Evolutionary conservation across 2,113 vertebrate species (phyloP).

Genomic region (Engystomops pustulosus): DNA sequence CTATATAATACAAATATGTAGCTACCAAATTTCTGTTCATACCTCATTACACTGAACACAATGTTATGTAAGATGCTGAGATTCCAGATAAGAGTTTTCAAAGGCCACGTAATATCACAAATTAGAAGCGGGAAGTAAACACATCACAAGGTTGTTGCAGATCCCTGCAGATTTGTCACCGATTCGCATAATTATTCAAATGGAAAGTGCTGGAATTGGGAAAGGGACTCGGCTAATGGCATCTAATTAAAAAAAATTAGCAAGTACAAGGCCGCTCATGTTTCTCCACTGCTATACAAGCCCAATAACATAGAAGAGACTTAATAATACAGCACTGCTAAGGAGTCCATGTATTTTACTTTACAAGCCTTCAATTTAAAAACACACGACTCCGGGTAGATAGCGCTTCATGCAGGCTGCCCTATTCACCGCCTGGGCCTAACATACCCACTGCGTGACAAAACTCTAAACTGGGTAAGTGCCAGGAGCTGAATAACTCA

Average conservation of each 20-base stretch:
- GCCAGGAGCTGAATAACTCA: background rate
- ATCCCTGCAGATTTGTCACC: slow-evolving; percentile 34
- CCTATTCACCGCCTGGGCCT: background rate
- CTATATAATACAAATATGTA: too few relatives aligned
- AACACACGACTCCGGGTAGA: background rate
- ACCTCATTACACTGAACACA: background rate
- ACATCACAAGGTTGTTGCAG: slow-evolving; percentile 29
- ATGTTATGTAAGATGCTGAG: background rate
- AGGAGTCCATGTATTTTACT: slow-evolving; percentile 1
- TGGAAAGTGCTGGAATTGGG: slow-evolving; percentile 33
- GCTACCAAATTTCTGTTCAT: background rate
- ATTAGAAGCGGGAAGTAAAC: slow-evolving; percentile 34
- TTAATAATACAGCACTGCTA: slow-evolving; percentile 28
- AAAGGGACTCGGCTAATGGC: slow-evolving; percentile 39
- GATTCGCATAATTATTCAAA: slow-evolving; percentile 39
- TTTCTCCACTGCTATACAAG: slow-evolving; percentile 35
- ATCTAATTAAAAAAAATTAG: slow-evolving; percentile 55
- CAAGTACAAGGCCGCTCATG: slow-evolving; percentile 29
- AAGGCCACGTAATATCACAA: background rate
- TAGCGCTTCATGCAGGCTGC: background rate
- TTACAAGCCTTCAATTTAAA: slow-evolving; percentile 8
- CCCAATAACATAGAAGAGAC: slow-evolving; percentile 23
- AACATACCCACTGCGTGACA: background rate
- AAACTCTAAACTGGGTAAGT: too few relatives aligned
- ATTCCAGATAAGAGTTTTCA: background rate